Evolutionary conservation across 2,797 vertebrate species (phyloP), one percentile per base, ranked within the genome.

Genomic region (Silurus lanzhouensis): DNA sequence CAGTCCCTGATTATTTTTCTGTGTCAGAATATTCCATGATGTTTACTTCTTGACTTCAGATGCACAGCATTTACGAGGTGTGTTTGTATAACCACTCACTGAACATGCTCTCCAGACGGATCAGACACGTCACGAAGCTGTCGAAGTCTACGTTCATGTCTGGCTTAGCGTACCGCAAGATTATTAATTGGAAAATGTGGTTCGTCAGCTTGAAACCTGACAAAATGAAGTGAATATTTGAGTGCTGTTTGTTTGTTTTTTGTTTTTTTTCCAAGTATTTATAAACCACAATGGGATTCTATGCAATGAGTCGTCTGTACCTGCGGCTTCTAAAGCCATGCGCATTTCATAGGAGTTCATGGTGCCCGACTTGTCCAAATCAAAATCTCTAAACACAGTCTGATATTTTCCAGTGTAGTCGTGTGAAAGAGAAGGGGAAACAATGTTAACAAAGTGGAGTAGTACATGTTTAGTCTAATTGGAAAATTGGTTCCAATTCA

Each of bases 21-120:
- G 25, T 76, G 58, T 6, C 57, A 78, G 75, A 0, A 22, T 14
- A 5, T 61, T 25, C 52, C 1, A 0, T 58, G 31, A 38, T 60
- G 55, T 19, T 79, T 60, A 20, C 38, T 38, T 38, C 31, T 7
- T 44, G 20, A 61, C 12, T 44, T 46, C 20, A n/a, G 5, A 15
- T 61, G 12, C 8, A n/a, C 27, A 79, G 31, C 20, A 14, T 17
- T 22, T 60, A 57, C 44, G 8, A 70, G 14, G 7, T 70, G 63
- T 58, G 8, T 20, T 63, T 14, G 20, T 55, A 52, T 25, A 46
- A 55, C 19, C 70, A 95, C 97, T 97, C 90, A 99, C 98, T 95
- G 94, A 97, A 97, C 98, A 99, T 99, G 89, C 97, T 97, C 93
- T 99, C 98, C 86, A 99, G 93, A 57, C 98, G 94, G 88, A 99